These are phyloP conservation scores for Xanthia icteritia DNA, from an alignment of 2,888 invertebrate genomes.

Conservation along the genomic window DNA sequence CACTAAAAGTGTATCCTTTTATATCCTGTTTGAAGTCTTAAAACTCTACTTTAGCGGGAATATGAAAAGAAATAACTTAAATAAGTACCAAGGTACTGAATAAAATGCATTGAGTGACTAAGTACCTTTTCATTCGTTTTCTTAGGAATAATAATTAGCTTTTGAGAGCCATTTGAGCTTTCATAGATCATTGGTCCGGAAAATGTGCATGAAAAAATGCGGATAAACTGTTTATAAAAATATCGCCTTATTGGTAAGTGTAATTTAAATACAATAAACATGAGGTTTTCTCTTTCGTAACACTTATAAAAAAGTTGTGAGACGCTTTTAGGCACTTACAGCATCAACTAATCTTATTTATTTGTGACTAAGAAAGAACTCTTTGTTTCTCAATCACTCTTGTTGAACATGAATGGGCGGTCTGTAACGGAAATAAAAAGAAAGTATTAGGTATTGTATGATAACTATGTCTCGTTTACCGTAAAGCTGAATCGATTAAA, in stretches of 20 bases:
- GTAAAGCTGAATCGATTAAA: not conserved
- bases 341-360: constrained; percentile 16
- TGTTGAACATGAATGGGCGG: constrained; percentile 10
- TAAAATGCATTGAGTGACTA: not conserved
- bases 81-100: not conserved
- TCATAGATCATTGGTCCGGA: not conserved
- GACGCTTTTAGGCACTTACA: constrained; percentile 30
- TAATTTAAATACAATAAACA: not conserved
- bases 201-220: not conserved
- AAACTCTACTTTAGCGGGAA: not conserved
- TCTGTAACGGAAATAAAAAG: constrained; percentile 10
- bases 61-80: not conserved
- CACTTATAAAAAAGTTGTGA: constrained; percentile 13
- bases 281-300: constrained; percentile 31
- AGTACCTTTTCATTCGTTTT: not conserved
- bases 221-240: not conserved
- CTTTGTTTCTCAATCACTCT: constrained; percentile 25
- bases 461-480: not conserved
- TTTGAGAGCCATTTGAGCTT: not conserved
- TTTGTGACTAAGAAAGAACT: constrained; percentile 15
- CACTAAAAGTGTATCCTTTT: not conserved
- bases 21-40: too few relatives aligned
- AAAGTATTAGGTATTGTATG: constrained; percentile 14
- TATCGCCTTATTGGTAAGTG: not conserved
- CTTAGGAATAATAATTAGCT: not conserved